Conservation (phyloP, 92 coral and sea anemone species). For the Heliopora coerulea region DNA sequence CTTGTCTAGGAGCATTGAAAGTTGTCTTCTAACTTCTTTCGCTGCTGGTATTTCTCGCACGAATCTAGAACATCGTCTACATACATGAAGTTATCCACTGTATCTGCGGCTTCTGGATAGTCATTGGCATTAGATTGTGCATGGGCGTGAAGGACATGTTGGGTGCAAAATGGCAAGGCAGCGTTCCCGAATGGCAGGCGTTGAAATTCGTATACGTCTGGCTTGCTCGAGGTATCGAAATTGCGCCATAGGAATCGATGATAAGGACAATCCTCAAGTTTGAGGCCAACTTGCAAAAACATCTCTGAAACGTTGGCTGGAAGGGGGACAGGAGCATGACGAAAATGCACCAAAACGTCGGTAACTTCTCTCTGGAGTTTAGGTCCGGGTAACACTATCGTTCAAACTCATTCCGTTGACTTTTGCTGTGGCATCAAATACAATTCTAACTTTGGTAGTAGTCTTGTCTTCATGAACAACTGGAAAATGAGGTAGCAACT, state of each 20-base stretch:
- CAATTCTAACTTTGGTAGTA: conserved; percentile 12
- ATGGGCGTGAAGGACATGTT: conserved; percentile 45
- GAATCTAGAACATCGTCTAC: conserved; percentile 55
- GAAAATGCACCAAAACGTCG: conserved; percentile 44
- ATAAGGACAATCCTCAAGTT: conserved; percentile 42
- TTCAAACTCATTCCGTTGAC: conserved; percentile 42
- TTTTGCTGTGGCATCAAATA: conserved; percentile 10
- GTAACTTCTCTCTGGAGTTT: conserved; percentile 49
- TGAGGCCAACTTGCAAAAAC: conserved; percentile 49
- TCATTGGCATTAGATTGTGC: conserved; percentile 39
- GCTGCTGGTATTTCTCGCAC: conserved; percentile 40
- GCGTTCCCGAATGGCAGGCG: conserved; percentile 43
- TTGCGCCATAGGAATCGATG: conserved; percentile 60
- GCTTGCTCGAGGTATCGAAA: conserved; percentile 18
- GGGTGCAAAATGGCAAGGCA: conserved; percentile 49
- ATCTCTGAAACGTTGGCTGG: conserved; percentile 52
- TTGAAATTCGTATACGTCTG: conserved; percentile 46
- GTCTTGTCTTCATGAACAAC: conserved; percentile 8
- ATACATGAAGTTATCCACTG: conserved; percentile 49
- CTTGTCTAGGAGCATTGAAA: conserved; percentile 7
- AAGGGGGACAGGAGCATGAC: conserved; percentile 46
- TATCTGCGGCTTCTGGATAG: conserved; percentile 43
- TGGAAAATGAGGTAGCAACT: conserved; percentile 28
- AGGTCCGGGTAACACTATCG: conserved; percentile 49
- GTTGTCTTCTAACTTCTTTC: conserved; percentile 14